Base-by-base conservation (phyloP, 2,888 invertebrate genomes). In the Himalopsyche anomala region DNA sequence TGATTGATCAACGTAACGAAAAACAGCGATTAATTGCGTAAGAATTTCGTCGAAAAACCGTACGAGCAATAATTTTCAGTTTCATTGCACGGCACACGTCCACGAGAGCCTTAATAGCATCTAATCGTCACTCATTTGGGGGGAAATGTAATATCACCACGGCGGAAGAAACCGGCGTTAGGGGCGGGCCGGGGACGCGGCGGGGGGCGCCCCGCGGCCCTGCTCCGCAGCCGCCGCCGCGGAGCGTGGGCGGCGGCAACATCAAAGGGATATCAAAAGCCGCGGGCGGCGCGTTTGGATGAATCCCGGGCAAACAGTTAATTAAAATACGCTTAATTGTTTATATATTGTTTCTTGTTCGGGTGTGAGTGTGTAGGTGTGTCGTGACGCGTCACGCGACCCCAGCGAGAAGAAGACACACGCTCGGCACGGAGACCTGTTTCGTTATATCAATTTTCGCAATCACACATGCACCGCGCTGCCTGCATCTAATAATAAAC, bases 91-190 rank as follows among this genome's bases (percentile, higher is more conserved):
- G 51, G 80, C 85, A 62, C 83, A 62, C 69, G 80, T 83, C 86
- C 82, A 82, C 62, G 62, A 62, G 69, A 86, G 84, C 84, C n/a
- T n/a, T 88, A 88, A 88, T 88, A 86, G 89, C 87, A 85, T 88
- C 86, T 86, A n/a, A 89, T 88, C 88, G 86, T 88, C 86, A 88
- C 86, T 88, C 88, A 88, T 88, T 89, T 88, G n/a, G n/a, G n/a
- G 84, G 88, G 87, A 87, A 89, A 89, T 89, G 88, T 88, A 89
- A 89, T 89, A 89, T 89, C 88, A 88, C n/a, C 87, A 89, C 88
- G 86, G 80, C 74, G 86, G 54, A n/a, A 74, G 86, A 81, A 51
- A 55, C 55, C 28, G 69, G 80, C 80, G 85, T 36, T 11, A 28
- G 84, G 81, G 80, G 82, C 19, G 19, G 3, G 51, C 19, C 40